Conservation (phyloP, 2,113 vertebrate species). For the Panthera uncia region DNA sequence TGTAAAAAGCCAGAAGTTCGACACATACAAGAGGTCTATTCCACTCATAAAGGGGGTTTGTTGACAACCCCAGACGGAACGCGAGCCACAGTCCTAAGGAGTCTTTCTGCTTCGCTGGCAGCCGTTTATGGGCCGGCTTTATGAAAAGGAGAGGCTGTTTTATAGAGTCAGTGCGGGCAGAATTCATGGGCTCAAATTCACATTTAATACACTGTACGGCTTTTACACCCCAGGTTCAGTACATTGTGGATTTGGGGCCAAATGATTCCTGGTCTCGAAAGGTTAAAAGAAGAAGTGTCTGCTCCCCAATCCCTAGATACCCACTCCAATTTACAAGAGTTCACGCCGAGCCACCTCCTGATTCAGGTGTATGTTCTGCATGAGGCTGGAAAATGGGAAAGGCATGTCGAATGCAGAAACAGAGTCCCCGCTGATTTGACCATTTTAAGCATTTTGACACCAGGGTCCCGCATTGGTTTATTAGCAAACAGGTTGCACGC, state of each 20-base stretch:
- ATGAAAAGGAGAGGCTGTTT: constrained; percentile 54
- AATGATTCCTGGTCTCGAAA: constrained; percentile 66
- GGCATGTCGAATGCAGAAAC: not conserved
- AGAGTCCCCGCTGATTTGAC: constrained; percentile 20
- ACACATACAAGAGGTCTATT: constrained; percentile 80
- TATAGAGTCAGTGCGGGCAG: constrained; percentile 46
- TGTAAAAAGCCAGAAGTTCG: constrained; percentile 80
- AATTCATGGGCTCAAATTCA: not conserved
- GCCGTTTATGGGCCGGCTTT: constrained; percentile 6
- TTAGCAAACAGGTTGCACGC: constrained; percentile 53
- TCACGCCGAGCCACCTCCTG: constrained; percentile 30
- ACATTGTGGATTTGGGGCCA: constrained; percentile 31
- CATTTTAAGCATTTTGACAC: constrained; percentile 57
- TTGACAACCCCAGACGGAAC: constrained; percentile 66
- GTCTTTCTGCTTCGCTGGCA: constrained; percentile 49
- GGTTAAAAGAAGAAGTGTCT: constrained; percentile 68
- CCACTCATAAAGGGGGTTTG: constrained; percentile 81
- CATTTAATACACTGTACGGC: not conserved
- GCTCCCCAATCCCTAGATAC: constrained; percentile 35
- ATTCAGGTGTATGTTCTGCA: constrained; percentile 26
- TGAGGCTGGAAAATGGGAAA: constrained; percentile 41
- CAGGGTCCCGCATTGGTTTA: constrained; percentile 42
- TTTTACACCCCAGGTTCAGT: not conserved
- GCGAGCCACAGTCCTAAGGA: constrained; percentile 13
- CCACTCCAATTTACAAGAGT: constrained; percentile 63